Evolutionary conservation across 2,113 vertebrate genomes (phyloP), one percentile per base, ranked within the genome.

Genomic region (Colossoma macropomum): DNA sequence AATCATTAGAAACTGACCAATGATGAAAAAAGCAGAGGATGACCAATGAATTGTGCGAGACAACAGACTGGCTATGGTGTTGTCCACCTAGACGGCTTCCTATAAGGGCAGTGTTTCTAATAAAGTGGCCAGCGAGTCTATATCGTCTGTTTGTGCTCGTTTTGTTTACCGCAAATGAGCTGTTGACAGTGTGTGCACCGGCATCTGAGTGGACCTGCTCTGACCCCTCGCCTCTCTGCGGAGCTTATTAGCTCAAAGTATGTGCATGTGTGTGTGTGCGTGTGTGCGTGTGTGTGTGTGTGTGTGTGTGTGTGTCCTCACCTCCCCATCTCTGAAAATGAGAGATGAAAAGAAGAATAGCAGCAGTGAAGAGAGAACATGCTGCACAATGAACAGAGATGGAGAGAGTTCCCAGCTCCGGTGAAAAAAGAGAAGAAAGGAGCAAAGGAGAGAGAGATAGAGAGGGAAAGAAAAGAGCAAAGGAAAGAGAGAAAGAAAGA

Each of bases 291-390:
- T 38, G 34, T 38, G 13, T 21, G 63, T 52, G 62, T 75, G 72
- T 86, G 89, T 82, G 91, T 86, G 92, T 89, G 91, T 88, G 89
- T 84, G 79, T 82, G 87, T 84, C 84, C 80, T 74, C 60, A 84
- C 69, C 70, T 79, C 68, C 17, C 76, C 54, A 83, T 84, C 70
- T 62, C 0, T 8, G 75, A 80, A 80, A 85, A 70, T 62, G 54
- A 70, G 52, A 80, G 78, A 83, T 68, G 63, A 71, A 79, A 75
- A 70, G 71, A 59, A 50, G 34, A 87, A 85, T 62, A 38, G 65
- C 38, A 71, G 68, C 74, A 70, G 65, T 69, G 38, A 68, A 75
- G 27, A 76, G 32, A 50, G 52, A 54, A 69, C 34, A 25, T 34
- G 27, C 62, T 68, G 71, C 52, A 54, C 30, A 79, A 84, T 56